Conservation (phyloP, 2,888 invertebrate species). For the Dicranocentrus wangi region DNA sequence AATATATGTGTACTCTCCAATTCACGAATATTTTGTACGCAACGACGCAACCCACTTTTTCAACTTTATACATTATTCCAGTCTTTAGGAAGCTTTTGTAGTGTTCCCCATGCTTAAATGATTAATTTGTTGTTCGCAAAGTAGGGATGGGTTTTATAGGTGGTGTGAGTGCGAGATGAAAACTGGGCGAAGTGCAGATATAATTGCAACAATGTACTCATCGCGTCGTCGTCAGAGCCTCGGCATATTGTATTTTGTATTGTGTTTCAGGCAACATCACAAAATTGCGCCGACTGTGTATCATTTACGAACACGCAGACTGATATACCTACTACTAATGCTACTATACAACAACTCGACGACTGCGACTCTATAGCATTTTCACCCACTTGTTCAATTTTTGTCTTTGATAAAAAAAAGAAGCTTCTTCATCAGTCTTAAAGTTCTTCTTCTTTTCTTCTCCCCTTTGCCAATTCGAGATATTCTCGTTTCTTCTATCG, state of each 20-base stretch:
- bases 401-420: not conserved
- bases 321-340: too few relatives aligned
- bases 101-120: too few relatives aligned
- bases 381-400: not conserved
- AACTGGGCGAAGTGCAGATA: conserved; percentile 32
- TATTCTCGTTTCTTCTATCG: not conserved
- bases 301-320: too few relatives aligned
- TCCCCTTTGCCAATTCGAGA: too few relatives aligned
- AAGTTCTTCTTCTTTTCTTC: too few relatives aligned
- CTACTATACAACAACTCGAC: too few relatives aligned
- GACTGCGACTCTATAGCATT: too few relatives aligned
- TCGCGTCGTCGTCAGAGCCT: not conserved
- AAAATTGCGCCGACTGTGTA: conserved; percentile 1
- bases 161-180: conserved; percentile 22
- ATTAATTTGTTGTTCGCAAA: conserved; percentile 59
- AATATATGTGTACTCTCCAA: too few relatives aligned
- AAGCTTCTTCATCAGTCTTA: not conserved
- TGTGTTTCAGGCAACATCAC: not conserved
- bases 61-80: too few relatives aligned
- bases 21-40: too few relatives aligned
- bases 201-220: not conserved
- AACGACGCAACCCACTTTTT: too few relatives aligned
- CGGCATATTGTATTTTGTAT: not conserved
- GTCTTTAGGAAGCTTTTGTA: too few relatives aligned
- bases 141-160: conserved; percentile 53